These are phyloP conservation scores for Ailuropoda melanoleuca DNA, from an alignment of 2,113 vertebrate species.

Conservation along the genomic window DNA sequence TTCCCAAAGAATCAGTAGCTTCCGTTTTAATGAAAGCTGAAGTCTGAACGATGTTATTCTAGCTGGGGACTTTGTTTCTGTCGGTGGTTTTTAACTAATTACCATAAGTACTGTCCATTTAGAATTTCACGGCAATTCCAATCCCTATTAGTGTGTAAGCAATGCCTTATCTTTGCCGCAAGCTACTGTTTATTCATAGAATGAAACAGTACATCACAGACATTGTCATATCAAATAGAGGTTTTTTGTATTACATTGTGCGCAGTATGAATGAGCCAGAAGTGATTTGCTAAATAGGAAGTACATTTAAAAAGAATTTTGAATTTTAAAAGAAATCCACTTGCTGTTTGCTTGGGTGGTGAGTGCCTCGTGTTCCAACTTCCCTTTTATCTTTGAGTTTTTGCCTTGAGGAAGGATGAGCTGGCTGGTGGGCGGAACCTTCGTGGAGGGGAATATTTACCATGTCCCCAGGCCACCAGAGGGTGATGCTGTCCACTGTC, in stretches of 20 bases:
- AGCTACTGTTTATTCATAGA: constrained; percentile 66
- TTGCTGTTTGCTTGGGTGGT: background rate
- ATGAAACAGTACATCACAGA: constrained; percentile 49
- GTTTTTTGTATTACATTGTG: constrained; percentile 66
- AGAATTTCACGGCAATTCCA: constrained; percentile 47
- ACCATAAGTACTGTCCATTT: constrained; percentile 69
- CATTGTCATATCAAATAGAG: constrained; percentile 64
- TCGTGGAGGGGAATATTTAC: background rate
- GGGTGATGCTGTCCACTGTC: rapidly evolving
- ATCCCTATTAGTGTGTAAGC: constrained; percentile 33
- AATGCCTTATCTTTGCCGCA: constrained; percentile 36
- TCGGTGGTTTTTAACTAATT: constrained; percentile 71
- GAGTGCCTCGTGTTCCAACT: background rate
- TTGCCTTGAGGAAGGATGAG: background rate
- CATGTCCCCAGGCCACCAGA: background rate
- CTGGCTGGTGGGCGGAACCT: background rate
- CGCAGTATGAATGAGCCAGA: constrained; percentile 61
- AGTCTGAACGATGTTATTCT: constrained; percentile 34
- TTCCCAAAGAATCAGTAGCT: constrained; percentile 28
- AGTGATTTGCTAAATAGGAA: constrained; percentile 68
- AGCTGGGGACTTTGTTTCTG: constrained; percentile 55
- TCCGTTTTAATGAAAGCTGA: constrained; percentile 45
- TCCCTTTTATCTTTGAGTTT: background rate
- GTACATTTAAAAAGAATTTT: constrained; percentile 49
- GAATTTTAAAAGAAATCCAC: constrained; percentile 57